Evolutionary conservation across 2,113 vertebrate species (phyloP).

Genomic region (Oreochromis aureus): DNA sequence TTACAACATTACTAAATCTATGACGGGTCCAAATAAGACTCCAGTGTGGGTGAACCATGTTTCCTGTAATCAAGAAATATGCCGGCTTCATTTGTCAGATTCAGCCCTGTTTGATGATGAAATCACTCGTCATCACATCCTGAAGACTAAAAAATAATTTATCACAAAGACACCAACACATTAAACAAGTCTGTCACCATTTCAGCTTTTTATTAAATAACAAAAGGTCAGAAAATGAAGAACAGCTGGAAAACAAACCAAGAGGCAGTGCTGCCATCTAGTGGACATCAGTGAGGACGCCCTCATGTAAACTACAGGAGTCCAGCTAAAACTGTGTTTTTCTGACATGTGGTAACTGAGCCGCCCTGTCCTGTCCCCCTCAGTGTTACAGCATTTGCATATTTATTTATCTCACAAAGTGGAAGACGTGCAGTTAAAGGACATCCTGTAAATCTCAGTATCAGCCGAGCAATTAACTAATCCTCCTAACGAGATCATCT

Average conservation of each 20-base stretch:
- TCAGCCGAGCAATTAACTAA: not conserved
- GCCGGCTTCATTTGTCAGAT: not conserved
- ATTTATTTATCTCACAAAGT: not conserved
- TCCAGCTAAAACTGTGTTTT: not conserved
- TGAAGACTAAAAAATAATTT: accelerated
- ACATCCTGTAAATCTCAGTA: not conserved
- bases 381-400: not conserved
- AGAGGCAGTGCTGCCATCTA: not conserved
- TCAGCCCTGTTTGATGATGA: not conserved
- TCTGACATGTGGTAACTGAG: not conserved
- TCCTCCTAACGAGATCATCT: not conserved
- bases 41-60: not conserved
- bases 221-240: not conserved
- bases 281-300: not conserved
- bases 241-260: not conserved
- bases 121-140: not conserved
- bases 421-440: not conserved
- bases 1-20: not conserved
- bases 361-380: not conserved
- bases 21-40: not conserved
- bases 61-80: not conserved
- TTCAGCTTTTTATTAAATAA: not conserved
- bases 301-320: not conserved
- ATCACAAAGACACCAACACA: not conserved
- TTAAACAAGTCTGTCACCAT: accelerated